Evolutionary conservation across 2,888 invertebrate genomes (phyloP), one percentile per base, ranked within the genome.

Genomic region (Ypsolopha scabrella): DNA sequence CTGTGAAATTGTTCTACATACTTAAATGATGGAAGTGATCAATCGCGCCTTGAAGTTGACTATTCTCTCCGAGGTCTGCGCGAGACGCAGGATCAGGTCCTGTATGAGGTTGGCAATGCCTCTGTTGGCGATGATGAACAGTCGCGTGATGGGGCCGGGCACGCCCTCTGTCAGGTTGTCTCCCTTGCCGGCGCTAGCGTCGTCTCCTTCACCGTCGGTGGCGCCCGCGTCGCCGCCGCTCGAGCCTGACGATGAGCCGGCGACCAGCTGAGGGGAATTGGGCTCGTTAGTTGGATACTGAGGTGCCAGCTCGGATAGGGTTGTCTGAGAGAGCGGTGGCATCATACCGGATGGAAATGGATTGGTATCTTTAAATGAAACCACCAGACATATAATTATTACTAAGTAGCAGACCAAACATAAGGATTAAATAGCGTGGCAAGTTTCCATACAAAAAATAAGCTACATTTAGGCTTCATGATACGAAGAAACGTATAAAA

Each of bases 11-110:
- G 74, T 67, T 73, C 78, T 76, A 79, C 7, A 13, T 7, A 38
- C 41, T 90, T 94, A 95, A 86, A 95, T 95, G 82, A 95, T 92
- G 64, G 95, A 93, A 69, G 95, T 95, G 81, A 95, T 93, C 71
- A 95, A 88, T 88, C 94, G 91, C 76, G 95, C 95, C 88, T 95
- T 95, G 91, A 94, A 95, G 92, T 95, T 95, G 72, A 95, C 95
- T 88, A 95, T 92, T 82, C 94, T 91, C 85, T 95, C 95, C 75
- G 95, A 95, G 74, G 95, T 95, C 80, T 94, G 94, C 54, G 95
- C 95, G 78, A 95, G 88, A 79, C 95, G 94, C 75, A 95, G 89
- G 81, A 95, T 95, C 67, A 95, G 90, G 83, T 95, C 95, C 80
- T 95, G 94, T 64, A 95, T 90, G 64, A 95, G 90, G 79, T 95